A percentile compares a stretch with the other conserved stretches of the same genome.
phyloP scores from a whole-genome alignment of 2,113 vertebrate genomes.

The Brienomyrus longianalis region DNA sequence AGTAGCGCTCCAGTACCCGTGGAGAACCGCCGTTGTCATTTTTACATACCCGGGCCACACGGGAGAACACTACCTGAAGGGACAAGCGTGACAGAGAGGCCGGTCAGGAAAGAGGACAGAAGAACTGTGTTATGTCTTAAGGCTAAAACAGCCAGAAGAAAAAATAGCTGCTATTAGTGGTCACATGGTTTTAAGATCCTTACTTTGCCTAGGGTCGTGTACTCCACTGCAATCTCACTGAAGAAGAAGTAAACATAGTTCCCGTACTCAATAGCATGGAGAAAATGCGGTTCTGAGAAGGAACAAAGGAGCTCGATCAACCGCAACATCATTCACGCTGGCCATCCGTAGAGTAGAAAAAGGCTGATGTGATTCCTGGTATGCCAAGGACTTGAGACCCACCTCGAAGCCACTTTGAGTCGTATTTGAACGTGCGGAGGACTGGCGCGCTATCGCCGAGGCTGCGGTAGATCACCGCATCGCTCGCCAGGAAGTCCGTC shows the following conservation, averaged over 20 bases:
- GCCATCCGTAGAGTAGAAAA: background rate
- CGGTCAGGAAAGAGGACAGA: background rate
- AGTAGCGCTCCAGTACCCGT: constrained; percentile 84
- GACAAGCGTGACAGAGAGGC: background rate
- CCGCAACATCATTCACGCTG: background rate
- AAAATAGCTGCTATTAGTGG: background rate
- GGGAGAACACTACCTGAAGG: constrained; percentile 80
- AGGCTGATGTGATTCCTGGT: background rate
- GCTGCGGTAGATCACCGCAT: constrained; percentile 83
- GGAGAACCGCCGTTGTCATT: constrained; percentile 89
- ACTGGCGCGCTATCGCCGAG: constrained; percentile 71
- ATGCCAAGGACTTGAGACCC: constrained; percentile 32
- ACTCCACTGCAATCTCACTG: constrained; percentile 89
- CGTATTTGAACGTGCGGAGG: constrained; percentile 82
- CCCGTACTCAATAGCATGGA: constrained; percentile 81
- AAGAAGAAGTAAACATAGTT: constrained; percentile 93
- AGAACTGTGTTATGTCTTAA: background rate
- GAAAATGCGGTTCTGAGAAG: constrained; percentile 80
- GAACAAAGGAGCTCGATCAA: constrained; percentile 13
- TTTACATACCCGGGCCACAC: constrained; percentile 88
- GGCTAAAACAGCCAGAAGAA: background rate
- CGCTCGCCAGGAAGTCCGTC: constrained; percentile 86
- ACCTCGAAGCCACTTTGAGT: constrained; percentile 94
- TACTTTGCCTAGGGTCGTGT: constrained; percentile 83
- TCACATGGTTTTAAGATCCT: constrained; percentile 30